A percentile compares a stretch with the other conserved stretches of the same genome.
phyloP scores from a whole-genome alignment of 2,797 vertebrate genomes.

The Mycteria americana region DNA sequence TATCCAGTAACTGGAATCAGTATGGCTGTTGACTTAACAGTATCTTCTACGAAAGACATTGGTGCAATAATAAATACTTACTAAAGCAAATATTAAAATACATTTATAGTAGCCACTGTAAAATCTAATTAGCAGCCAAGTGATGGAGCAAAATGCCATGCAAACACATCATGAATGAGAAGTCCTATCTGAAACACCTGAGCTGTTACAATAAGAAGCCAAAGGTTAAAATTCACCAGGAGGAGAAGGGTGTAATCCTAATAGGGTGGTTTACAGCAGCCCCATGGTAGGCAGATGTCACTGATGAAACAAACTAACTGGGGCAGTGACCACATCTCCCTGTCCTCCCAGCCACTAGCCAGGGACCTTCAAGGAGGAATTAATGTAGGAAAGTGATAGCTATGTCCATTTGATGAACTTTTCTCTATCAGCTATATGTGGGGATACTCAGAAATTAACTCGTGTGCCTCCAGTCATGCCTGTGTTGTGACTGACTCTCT shows the following conservation, averaged over 20 bases:
- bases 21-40: neutral
- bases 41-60: neutral
- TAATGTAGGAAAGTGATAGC: neutral
- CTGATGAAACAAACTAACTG: neutral
- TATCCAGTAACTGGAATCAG: neutral
- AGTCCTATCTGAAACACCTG: neutral
- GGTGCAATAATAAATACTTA: neutral
- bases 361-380: neutral
- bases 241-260: neutral
- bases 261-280: neutral
- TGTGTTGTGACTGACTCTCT: neutral
- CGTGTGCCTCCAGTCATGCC: neutral
- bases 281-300: neutral
- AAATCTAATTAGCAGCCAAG: neutral
- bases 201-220: neutral
- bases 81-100: neutral
- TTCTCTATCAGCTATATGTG: neutral
- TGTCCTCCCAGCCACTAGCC: neutral
- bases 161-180: neutral
- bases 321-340: neutral
- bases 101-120: neutral
- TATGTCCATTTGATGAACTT: neutral
- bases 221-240: neutral
- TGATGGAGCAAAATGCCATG: neutral
- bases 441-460: neutral